A percentile compares a stretch with the other conserved stretches of the same genome.
phyloP scores from a whole-genome alignment of 2,113 vertebrate genomes.

The Motacilla tschutschensis region DNA sequence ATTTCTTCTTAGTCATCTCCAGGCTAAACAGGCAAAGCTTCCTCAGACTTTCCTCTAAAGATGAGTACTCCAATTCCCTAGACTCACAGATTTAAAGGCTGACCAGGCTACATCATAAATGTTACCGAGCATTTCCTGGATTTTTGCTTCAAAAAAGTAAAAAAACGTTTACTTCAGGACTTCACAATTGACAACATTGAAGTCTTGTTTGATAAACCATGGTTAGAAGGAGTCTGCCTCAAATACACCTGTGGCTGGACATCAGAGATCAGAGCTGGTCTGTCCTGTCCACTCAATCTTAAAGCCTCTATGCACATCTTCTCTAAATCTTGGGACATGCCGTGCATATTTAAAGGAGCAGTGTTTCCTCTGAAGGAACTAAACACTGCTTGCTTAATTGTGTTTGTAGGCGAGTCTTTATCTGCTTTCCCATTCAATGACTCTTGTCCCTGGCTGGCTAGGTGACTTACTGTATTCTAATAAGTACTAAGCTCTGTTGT shows the following conservation, averaged over 20 bases:
- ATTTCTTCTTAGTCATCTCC: neutral
- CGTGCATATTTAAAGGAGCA: neutral
- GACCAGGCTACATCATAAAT: neutral
- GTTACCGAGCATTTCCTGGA: neutral
- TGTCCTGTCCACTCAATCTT: neutral
- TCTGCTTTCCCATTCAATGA: neutral
- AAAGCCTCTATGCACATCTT: rapidly evolving
- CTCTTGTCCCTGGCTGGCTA: neutral
- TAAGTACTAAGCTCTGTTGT: neutral
- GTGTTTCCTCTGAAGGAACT: neutral
- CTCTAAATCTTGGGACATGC: neutral
- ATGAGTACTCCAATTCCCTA: neutral
- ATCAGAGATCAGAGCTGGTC: neutral
- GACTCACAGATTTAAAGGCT: neutral
- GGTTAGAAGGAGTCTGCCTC: neutral
- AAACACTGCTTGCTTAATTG: neutral
- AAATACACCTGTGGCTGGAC: neutral
- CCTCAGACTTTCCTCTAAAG: neutral
- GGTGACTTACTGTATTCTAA: neutral
- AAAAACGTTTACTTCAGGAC: neutral
- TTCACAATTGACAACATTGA: neutral
- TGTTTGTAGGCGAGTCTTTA: neutral
- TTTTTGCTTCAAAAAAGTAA: neutral
- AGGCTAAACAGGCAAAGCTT: neutral
- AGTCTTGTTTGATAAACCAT: neutral